Evolutionary conservation across 1,140 invertebrate genomes (phyloP), one percentile per base, ranked within the genome.

Genomic region (Anastrepha obliqua): DNA sequence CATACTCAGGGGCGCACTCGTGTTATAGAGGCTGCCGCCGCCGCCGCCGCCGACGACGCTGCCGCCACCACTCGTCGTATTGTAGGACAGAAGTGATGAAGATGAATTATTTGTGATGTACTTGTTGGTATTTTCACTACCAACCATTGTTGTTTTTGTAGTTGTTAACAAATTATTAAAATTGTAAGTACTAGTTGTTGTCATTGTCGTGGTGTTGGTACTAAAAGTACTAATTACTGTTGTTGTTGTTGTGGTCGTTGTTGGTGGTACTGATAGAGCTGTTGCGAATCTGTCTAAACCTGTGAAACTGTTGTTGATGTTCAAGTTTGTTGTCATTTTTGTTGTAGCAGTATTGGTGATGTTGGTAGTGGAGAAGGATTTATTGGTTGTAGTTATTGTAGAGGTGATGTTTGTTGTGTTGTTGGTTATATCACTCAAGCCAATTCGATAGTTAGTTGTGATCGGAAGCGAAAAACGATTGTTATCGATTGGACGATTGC

Each of bases 271-370:
- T 62, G 60, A 13, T 17, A 62, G 29, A 29, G 29, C 13, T 62
- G 47, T 81, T 81, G 74, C 11, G 51, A 51, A 81, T 81, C 47
- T 81, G 74, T 81, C 74, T 13, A 51, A 42, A 8, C 15, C 15
- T 81, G 74, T 81, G 47, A 55, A 58, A 20, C 44, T 81, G 42
- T 74, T 42, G 11, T 47, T 74, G 67, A n/a, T n/a, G 44, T 74
- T 74, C 67, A 81, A 81, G 74, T 55, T 81, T 81, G 20, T 81
- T 55, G 20, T 81, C 44, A 39, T 9, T 55, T 44, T 81, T 29
- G 47, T 81, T 81, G 47, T 81, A 81, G 74, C 15, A 7, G 74
- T 81, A 20, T 81, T 81, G 44, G 47, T 81, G 47, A 81, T 81
- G 74, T 55, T 74, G 13, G 42, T 74, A 74, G 42, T 39, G n/a